Evolutionary conservation across 2,113 vertebrate genomes (phyloP).

Genomic region (Xiphophorus maculatus): DNA sequence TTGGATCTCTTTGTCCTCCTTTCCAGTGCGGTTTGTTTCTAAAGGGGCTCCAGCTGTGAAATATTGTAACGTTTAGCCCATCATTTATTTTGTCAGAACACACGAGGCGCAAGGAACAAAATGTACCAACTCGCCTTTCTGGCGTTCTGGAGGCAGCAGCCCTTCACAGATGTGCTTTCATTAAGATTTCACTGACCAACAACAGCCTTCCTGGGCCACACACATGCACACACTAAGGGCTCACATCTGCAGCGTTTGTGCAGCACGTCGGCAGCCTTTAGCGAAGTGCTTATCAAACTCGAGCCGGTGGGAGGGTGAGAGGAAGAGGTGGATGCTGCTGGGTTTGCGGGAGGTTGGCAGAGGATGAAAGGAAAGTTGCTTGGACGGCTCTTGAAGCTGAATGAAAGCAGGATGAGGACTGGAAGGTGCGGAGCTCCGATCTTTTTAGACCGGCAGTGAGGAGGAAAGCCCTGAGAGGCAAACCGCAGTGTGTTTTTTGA

Average conservation of each 20-base stretch:
- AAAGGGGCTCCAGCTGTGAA: background rate
- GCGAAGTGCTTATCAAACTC: conserved; percentile 25
- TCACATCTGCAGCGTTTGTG: conserved; percentile 27
- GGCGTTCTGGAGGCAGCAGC: background rate
- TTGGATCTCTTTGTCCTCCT: background rate
- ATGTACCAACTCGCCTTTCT: conserved; percentile 7
- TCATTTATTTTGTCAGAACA: background rate
- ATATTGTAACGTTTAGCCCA: background rate
- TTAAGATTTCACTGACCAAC: conserved; percentile 1
- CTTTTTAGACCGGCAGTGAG: conserved; percentile 29
- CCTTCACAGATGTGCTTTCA: background rate
- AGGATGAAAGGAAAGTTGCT: conserved; percentile 50
- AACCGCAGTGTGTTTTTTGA: background rate
- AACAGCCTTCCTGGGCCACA: too few relatives aligned
- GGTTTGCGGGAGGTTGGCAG: conserved; percentile 39
- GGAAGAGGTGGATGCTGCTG: conserved; percentile 25
- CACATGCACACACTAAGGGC: conserved; percentile 14
- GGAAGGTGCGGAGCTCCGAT: conserved; percentile 3
- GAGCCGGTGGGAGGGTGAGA: conserved; percentile 19
- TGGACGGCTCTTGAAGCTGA: conserved; percentile 23
- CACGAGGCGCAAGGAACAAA: background rate
- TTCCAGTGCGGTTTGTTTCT: background rate
- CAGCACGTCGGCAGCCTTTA: conserved; percentile 16
- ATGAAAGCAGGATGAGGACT: conserved; percentile 10
- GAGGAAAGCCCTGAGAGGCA: conserved; percentile 3